Base-by-base conservation (phyloP, 1,140 invertebrate species). In the Aphaenogaster rudis region DNA sequence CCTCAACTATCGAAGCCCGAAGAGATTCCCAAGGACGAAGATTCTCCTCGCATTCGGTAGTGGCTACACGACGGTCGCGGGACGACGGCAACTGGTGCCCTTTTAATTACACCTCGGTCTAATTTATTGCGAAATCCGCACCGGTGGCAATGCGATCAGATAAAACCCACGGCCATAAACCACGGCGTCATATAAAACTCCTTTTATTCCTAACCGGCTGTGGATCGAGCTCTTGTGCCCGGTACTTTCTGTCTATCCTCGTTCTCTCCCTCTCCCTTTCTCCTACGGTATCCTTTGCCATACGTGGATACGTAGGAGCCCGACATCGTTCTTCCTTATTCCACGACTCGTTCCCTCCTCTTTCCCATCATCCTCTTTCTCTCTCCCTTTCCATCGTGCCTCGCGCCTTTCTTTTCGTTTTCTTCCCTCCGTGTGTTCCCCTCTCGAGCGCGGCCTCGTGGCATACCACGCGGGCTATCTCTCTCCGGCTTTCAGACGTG, bases 71-170 rank as follows among this genome's bases (percentile, higher is more conserved):
- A 91, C 90, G 81, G 64, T 90, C 86, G 67, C 90, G 77, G 78
- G 69, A 84, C 74, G 50, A 88, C 63, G 84, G 87, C 87, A 88
- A 93, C 90, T 88, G 90, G 90, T 91, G 91, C 92, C 87, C 93
- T 93, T 94, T 94, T 94, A 94, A 94, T 94, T 94, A 94, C 93
- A 93, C 88, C 89, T 92, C 90, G 86, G 74, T 86, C 91, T 92
- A 94, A 94, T 94, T 94, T 94, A 94, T 94, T 92, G 93, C 93
- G 91, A 94, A 93, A 93, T 93, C 93, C 93, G 93, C 93, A 93
- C 92, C 94, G 91, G 94, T 94, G 94, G 94, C 94, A 93, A 94
- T 90, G 89, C 92, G 92, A 94, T 94, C 94, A 93, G 93, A 94
- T 94, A 94, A 94, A 93, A 93, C 89, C 92, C 91, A 93, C 92